These are phyloP conservation scores for Antheraea pernyi DNA, from an alignment of 1,140 invertebrate species.

Conservation along the genomic window DNA sequence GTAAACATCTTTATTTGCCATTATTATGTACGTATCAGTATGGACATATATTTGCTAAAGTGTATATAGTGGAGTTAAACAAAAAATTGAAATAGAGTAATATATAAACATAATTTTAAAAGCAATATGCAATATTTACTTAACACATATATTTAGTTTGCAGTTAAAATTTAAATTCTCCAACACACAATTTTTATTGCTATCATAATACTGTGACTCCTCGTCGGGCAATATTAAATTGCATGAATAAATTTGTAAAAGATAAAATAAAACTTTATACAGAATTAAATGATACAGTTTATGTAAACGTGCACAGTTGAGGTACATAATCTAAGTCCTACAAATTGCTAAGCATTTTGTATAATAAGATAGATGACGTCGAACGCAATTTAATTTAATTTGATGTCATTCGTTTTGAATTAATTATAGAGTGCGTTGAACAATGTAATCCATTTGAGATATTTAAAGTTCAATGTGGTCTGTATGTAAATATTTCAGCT, in stretches of 20 bases:
- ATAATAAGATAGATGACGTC: conserved; percentile 13
- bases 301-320: conserved; percentile 17
- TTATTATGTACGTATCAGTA: too few relatives aligned
- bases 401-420: conserved; percentile 5
- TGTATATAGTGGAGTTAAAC: too few relatives aligned
- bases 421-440: not conserved
- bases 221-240: not conserved
- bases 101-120: too few relatives aligned
- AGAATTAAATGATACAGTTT: conserved; percentile 15
- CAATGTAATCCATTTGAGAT: not conserved
- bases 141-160: too few relatives aligned
- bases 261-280: conserved; percentile 6
- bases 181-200: too few relatives aligned
- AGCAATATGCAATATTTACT: too few relatives aligned
- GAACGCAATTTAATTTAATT: conserved; percentile 7
- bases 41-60: too few relatives aligned
- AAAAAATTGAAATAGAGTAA: too few relatives aligned
- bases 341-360: conserved; percentile 12
- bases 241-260: not conserved
- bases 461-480: not conserved
- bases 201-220: too few relatives aligned
- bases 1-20: too few relatives aligned
- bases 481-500: not conserved
- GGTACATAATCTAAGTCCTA: conserved; percentile 16
- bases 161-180: too few relatives aligned